Conservation (phyloP, 1,140 invertebrate species). For the Globodera ellingtonae region DNA sequence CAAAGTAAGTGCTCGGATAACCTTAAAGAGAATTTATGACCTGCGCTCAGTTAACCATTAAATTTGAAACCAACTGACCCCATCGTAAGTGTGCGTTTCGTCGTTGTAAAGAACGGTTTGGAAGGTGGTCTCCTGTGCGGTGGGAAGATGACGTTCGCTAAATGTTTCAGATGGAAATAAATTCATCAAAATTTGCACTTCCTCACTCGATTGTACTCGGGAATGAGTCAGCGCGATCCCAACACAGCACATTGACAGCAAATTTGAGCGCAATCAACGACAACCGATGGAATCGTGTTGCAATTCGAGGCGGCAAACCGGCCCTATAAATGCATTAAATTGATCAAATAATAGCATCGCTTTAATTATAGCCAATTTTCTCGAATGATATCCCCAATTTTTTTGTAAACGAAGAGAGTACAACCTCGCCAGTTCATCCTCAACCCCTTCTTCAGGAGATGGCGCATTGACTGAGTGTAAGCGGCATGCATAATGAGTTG, state of each 20-base stretch:
- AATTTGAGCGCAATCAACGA: constrained; percentile 44
- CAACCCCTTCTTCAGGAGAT: not conserved
- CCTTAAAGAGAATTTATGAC: constrained; percentile 23
- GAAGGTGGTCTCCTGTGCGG: constrained; percentile 39
- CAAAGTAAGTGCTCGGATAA: constrained; percentile 57
- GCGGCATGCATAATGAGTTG: constrained; percentile 48
- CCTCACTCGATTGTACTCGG: constrained; percentile 17
- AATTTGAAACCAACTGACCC: constrained; percentile 23
- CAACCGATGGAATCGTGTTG: constrained; percentile 45
- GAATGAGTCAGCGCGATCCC: constrained; percentile 16
- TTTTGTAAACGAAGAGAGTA: too few species aligned
- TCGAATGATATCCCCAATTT: too few species aligned
- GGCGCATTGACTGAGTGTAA: constrained; percentile 33
- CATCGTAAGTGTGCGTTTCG: constrained; percentile 65
- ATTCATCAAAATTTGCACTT: not conserved
- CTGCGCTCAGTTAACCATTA: too few species aligned
- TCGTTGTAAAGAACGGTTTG: constrained; percentile 65
- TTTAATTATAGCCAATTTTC: too few species aligned
- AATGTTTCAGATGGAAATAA: not conserved
- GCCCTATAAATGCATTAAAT: not conserved
- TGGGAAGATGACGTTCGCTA: not conserved
- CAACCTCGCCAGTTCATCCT: constrained; percentile 40
- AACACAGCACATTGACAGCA: constrained; percentile 46
- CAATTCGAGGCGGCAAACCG: constrained; percentile 37
- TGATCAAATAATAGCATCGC: too few species aligned